Evolutionary conservation across 2,797 vertebrate genomes (phyloP).

Genomic region (Lerista edwardsae): DNA sequence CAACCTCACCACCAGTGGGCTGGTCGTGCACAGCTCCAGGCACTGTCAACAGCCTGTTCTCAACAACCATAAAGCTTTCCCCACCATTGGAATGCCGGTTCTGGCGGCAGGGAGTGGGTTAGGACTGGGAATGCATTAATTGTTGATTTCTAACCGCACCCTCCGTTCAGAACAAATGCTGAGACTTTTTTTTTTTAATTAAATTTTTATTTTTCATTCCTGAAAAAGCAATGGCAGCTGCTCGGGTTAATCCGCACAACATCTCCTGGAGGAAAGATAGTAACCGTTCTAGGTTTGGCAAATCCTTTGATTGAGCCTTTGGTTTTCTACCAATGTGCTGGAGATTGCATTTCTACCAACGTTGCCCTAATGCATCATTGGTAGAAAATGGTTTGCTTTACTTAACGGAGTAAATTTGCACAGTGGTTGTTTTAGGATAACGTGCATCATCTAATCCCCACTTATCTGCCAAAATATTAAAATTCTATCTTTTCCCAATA

Average conservation of each 20-base stretch:
- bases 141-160: background rate
- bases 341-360: no score
- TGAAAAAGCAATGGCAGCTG: accelerated
- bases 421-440: background rate
- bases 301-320: background rate
- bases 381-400: no score
- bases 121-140: background rate
- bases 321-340: no score
- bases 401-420: accelerated
- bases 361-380: no score
- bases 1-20: no score
- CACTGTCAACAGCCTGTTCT: no score
- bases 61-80: no score
- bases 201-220: background rate
- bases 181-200: background rate
- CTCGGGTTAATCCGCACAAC: background rate
- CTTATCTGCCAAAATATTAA: background rate
- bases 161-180: background rate
- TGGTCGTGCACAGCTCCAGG: no score
- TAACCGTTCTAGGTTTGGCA: constrained; percentile 14
- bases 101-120: background rate
- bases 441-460: background rate
- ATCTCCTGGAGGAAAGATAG: background rate
- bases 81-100: background rate
- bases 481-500: background rate